phyloP scores from a whole-genome alignment of 2,113 vertebrate genomes.

The Coptodon bakossiorum region DNA sequence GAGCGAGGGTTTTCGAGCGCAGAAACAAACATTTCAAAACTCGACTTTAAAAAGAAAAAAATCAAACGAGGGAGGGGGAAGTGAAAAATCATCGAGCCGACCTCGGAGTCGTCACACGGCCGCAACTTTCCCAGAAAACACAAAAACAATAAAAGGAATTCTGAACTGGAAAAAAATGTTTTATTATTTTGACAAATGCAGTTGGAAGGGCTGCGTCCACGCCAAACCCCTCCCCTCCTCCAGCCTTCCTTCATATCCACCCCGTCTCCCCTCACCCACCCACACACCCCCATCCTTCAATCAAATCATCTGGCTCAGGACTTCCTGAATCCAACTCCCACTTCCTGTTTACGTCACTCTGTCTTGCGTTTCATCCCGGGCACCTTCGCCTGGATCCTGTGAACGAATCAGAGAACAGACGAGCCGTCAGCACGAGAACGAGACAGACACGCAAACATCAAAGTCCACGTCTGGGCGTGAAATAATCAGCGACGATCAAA shows the following conservation, averaged over 20 bases:
- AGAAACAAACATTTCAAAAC: conserved; percentile 76
- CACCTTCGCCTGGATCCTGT: conserved; percentile 91
- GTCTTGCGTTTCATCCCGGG: conserved; percentile 92
- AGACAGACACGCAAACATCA: neutral
- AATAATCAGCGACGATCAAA: neutral
- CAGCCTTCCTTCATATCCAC: neutral
- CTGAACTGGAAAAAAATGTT: conserved; percentile 64
- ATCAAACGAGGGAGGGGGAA: neutral
- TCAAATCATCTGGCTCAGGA: conserved; percentile 11
- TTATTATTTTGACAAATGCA: conserved; percentile 78
- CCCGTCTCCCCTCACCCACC: neutral
- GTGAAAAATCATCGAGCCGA: conserved; percentile 36
- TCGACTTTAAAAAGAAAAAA: neutral
- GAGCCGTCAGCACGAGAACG: neutral
- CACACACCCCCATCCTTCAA: neutral
- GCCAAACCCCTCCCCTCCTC: conserved; percentile 2
- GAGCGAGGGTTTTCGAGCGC: neutral
- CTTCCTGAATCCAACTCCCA: conserved; percentile 11
- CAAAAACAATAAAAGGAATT: conserved; percentile 72
- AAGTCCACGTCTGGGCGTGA: accelerated
- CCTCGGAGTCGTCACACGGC: conserved; percentile 4
- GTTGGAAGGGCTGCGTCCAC: conserved; percentile 68
- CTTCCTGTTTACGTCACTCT: conserved; percentile 73
- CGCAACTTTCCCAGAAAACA: conserved; percentile 71
- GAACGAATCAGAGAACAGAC: neutral